Evolutionary conservation across 2,797 vertebrate genomes (phyloP).

Genomic region (Dendrocincla fuliginosa): DNA sequence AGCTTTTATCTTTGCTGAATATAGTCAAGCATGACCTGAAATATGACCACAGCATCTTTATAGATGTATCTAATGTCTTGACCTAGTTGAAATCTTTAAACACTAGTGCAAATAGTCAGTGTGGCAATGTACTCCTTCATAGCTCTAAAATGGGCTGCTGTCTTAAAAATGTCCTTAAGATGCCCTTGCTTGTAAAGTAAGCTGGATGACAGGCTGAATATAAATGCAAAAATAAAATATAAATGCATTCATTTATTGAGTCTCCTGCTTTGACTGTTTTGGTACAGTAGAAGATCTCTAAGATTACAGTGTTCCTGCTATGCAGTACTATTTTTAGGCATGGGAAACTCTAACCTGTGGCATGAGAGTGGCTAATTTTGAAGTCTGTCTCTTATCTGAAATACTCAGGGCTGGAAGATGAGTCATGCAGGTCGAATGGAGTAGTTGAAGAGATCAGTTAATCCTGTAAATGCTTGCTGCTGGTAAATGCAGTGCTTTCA

Average conservation of each 20-base stretch:
- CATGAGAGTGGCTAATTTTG: not conserved
- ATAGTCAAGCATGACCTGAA: not conserved
- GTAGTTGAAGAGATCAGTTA: not conserved
- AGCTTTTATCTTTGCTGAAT: not conserved
- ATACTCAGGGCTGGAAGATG: not conserved
- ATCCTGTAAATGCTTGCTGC: not conserved
- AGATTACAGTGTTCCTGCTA: not conserved
- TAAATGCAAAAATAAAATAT: not conserved
- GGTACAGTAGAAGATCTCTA: not conserved
- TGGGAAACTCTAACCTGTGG: not conserved
- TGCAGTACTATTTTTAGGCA: slow-evolving; percentile 2
- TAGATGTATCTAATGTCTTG: not conserved
- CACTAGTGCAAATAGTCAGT: not conserved
- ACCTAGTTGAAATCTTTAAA: not conserved
- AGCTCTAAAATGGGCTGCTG: not conserved
- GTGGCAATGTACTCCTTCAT: not conserved
- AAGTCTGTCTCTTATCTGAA: not conserved
- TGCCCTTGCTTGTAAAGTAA: not conserved
- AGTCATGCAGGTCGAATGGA: not conserved
- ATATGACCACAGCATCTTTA: not conserved
- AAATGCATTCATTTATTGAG: not conserved
- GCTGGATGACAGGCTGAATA: not conserved
- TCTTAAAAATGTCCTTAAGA: not conserved
- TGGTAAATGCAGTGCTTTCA: not conserved
- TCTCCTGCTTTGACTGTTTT: not conserved